These are phyloP conservation scores for Ptychobarbus kaznakovi DNA, from an alignment of 2,797 vertebrate genomes.

Conservation along the genomic window DNA sequence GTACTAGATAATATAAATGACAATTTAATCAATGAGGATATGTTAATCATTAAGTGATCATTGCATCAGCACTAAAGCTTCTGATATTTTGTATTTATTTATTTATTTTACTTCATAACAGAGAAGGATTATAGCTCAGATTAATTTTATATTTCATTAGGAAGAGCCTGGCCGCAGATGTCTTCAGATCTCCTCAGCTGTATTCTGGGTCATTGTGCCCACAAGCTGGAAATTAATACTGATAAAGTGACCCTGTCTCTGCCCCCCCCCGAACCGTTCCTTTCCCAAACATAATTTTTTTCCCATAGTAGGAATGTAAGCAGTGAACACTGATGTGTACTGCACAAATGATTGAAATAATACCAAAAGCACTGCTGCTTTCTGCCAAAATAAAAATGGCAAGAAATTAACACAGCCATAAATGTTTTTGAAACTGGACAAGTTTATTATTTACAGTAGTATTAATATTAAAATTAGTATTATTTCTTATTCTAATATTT, in stretches of 20 bases:
- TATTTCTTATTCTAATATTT: background rate
- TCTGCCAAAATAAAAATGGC: background rate
- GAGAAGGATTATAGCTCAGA: conserved; percentile 15
- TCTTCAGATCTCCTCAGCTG: conserved; percentile 18
- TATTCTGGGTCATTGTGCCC: conserved; percentile 33
- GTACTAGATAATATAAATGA: background rate
- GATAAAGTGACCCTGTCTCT: conserved; percentile 39
- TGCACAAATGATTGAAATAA: background rate
- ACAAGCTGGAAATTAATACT: conserved; percentile 39
- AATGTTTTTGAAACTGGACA: background rate
- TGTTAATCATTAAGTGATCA: background rate
- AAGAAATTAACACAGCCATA: background rate
- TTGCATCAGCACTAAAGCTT: background rate
- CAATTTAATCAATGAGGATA: background rate
- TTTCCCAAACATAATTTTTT: conserved; percentile 34
- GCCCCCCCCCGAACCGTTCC: background rate
- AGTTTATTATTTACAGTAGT: background rate
- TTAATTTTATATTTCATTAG: conserved; percentile 39
- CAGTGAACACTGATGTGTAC: background rate
- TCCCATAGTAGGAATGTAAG: conserved; percentile 39
- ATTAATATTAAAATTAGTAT: background rate
- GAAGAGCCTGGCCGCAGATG: conserved; percentile 14
- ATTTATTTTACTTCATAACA: background rate
- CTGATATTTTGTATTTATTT: background rate
- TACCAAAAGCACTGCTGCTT: background rate